These are phyloP conservation scores for Eurystomus glaucurus DNA, from an alignment of 2,797 vertebrate genomes.

Conservation along the genomic window DNA sequence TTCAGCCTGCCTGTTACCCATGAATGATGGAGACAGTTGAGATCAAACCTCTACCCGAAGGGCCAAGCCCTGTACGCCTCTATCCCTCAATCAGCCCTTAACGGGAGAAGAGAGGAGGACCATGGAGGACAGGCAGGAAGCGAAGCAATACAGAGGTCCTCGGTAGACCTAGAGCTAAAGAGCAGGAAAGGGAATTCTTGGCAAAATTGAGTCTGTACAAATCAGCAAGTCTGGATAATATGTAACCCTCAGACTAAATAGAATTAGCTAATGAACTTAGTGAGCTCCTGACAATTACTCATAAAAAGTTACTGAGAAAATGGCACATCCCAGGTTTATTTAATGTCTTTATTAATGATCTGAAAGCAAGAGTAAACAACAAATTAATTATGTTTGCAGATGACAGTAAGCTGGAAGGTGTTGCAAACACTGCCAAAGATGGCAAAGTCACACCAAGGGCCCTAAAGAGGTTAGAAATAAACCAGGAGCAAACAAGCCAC, in stretches of 20 bases:
- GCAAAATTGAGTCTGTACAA: conserved; percentile 46
- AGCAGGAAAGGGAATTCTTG: conserved; percentile 37
- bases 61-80: accelerated
- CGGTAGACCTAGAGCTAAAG: not conserved
- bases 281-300: conserved; percentile 42
- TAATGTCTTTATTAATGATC: conserved; percentile 80
- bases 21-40: accelerated
- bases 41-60: not conserved
- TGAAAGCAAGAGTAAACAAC: conserved; percentile 64
- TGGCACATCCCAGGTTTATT: conserved; percentile 57
- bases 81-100: not conserved
- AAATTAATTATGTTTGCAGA: conserved; percentile 77
- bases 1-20: not conserved
- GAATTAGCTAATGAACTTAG: conserved; percentile 74
- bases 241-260: conserved; percentile 55
- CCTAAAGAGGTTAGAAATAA: conserved; percentile 26
- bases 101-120: not conserved
- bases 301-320: conserved; percentile 60
- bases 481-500: not conserved
- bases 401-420: conserved; percentile 22
- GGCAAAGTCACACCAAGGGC: not conserved
- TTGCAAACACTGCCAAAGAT: conserved; percentile 9
- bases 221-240: conserved; percentile 36
- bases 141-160: not conserved
- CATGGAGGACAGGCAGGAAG: not conserved